These are phyloP conservation scores for Novumbra hubbsi DNA, from an alignment of 2,797 vertebrate genomes.

Conservation along the genomic window DNA sequence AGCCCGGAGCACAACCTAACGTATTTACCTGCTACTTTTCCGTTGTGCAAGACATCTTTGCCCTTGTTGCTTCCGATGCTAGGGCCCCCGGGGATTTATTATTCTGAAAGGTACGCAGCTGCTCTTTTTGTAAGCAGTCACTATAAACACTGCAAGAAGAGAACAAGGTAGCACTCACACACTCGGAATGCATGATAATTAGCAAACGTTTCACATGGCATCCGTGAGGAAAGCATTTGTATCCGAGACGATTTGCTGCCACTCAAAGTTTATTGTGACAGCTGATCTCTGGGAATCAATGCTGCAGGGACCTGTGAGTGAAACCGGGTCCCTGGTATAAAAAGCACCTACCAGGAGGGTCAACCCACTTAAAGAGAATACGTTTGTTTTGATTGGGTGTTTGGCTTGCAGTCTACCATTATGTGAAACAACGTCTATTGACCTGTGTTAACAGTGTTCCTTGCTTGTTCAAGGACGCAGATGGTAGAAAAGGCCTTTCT, in stretches of 20 bases:
- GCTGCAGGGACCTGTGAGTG: not conserved
- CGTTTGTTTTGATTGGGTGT: too few relatives aligned
- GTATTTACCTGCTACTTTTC: not conserved
- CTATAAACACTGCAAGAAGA: conserved; percentile 30
- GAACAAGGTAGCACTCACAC: conserved; percentile 7
- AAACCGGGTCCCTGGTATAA: not conserved
- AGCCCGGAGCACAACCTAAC: not conserved
- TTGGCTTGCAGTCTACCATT: too few relatives aligned
- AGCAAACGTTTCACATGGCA: conserved; percentile 18
- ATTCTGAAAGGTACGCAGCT: conserved; percentile 23
- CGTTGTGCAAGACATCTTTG: conserved; percentile 8
- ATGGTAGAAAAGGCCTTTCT: too few relatives aligned
- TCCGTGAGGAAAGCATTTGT: conserved; percentile 12
- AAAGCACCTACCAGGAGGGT: not conserved
- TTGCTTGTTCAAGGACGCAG: too few relatives aligned
- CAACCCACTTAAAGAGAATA: too few relatives aligned
- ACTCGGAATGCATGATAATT: conserved; percentile 33
- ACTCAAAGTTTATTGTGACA: conserved; percentile 29
- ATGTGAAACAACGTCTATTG: too few relatives aligned
- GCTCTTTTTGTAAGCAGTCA: conserved; percentile 18
- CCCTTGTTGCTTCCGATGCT: conserved; percentile 9
- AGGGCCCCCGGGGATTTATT: conserved; percentile 7
- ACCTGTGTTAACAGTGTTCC: too few relatives aligned
- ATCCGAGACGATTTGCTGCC: conserved; percentile 3
- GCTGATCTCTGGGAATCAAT: not conserved